phyloP scores from a whole-genome alignment of 2,797 vertebrate genomes.

The Onychomys arenicola region DNA sequence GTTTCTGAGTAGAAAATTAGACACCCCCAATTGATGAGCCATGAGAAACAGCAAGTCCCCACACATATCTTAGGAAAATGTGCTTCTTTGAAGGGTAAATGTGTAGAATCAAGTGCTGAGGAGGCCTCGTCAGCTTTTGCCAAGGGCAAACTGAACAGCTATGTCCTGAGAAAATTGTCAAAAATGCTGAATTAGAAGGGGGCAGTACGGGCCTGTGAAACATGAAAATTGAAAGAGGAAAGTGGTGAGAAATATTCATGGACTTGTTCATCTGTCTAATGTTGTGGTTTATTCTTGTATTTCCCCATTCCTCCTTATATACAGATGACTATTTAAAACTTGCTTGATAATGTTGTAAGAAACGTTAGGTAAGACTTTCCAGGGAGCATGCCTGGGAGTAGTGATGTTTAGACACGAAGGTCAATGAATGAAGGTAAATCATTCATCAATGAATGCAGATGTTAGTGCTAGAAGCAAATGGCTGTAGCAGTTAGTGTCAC shows the following conservation, averaged over 20 bases:
- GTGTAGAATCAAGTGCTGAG: background rate
- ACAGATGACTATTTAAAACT: slow-evolving; percentile 23
- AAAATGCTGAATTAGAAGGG: background rate
- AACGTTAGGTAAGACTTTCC: background rate
- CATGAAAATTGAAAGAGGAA: background rate
- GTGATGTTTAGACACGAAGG: slow-evolving; percentile 33
- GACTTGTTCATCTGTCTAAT: background rate
- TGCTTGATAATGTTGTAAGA: slow-evolving; percentile 45
- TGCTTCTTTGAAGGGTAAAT: background rate
- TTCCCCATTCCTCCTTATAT: background rate
- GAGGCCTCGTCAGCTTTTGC: background rate
- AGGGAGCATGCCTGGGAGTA: slow-evolving; percentile 1
- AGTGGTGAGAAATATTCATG: background rate
- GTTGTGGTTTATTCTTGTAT: slow-evolving; percentile 26
- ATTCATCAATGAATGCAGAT: background rate
- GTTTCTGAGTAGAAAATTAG: background rate
- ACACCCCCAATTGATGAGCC: background rate
- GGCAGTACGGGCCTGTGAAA: background rate
- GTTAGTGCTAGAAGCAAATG: slow-evolving; percentile 25
- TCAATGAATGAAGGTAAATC: background rate
- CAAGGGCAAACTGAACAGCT: background rate
- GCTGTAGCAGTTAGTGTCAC: background rate
- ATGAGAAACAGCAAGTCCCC: background rate
- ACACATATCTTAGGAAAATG: background rate
- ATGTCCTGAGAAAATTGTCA: background rate